phyloP scores from a whole-genome alignment of 2,113 vertebrate species.

The Ondatra zibethicus region DNA sequence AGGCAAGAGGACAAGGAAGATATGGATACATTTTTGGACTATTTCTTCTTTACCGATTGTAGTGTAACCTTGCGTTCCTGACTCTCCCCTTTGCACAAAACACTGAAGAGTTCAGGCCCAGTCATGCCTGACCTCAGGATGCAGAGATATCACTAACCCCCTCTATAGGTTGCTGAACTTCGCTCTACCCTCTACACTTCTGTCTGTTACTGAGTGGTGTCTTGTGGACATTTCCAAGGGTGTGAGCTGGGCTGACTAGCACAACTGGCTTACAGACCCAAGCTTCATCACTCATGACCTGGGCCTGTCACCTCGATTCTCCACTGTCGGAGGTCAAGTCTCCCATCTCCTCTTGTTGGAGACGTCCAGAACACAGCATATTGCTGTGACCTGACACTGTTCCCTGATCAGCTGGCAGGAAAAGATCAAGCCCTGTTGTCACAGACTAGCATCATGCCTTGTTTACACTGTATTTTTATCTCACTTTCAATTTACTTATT shows the following conservation, averaged over 20 bases:
- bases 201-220: background rate
- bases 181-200: background rate
- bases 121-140: background rate
- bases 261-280: background rate
- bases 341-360: background rate
- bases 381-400: background rate
- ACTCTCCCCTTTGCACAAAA: background rate
- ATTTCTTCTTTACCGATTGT: background rate
- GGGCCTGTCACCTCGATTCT: background rate
- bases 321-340: background rate
- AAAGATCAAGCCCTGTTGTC: slow-evolving; percentile 59
- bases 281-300: too few species aligned
- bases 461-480: slow-evolving; percentile 83
- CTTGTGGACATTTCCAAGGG: background rate
- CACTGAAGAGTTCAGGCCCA: background rate
- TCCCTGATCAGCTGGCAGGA: slow-evolving; percentile 32
- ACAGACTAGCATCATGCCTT: slow-evolving; percentile 75
- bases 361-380: background rate
- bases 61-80: background rate
- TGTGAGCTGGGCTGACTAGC: background rate
- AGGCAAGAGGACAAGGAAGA: background rate
- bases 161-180: background rate
- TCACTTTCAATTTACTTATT: slow-evolving; percentile 73
- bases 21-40: background rate
- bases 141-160: background rate